phyloP scores from a whole-genome alignment of 1,140 invertebrate genomes.

The Drosophila pseudoobscura region DNA sequence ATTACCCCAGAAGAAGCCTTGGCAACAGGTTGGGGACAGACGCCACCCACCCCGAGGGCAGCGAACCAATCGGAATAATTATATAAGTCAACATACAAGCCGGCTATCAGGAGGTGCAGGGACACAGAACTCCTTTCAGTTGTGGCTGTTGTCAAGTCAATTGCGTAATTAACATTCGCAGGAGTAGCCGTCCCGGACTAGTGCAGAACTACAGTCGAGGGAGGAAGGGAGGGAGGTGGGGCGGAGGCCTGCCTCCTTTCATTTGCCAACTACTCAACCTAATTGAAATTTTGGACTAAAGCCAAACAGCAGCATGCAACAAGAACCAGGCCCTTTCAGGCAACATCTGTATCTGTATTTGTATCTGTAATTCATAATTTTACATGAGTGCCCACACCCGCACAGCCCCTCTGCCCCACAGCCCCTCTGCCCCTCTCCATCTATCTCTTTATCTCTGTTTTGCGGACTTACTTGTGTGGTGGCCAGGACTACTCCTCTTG shows the following conservation, averaged over 20 bases:
- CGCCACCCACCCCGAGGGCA: neutral
- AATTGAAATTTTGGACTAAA: constrained; percentile 48
- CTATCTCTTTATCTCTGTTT: neutral
- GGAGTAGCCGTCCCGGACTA: constrained; percentile 15
- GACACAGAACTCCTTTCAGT: constrained; percentile 16
- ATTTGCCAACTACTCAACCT: constrained; percentile 19
- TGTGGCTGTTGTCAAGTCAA: constrained; percentile 66
- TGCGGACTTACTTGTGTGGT: constrained; percentile 16
- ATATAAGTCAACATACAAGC: constrained; percentile 32
- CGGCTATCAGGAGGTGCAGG: constrained; percentile 6
- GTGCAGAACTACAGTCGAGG: neutral
- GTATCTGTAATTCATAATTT: constrained; percentile 46
- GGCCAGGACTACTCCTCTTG: constrained; percentile 3
- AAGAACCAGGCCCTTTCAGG: constrained; percentile 24
- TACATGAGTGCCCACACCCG: constrained; percentile 18
- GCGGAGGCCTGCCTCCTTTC: no score
- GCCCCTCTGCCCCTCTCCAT: neutral
- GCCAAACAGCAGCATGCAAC: constrained; percentile 26
- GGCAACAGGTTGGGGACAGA: constrained; percentile 8
- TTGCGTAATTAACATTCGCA: constrained; percentile 74
- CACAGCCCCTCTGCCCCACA: neutral
- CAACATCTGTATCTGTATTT: constrained; percentile 3
- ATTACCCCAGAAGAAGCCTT: constrained; percentile 20
- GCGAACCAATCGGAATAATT: constrained; percentile 35
- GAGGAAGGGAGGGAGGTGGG: no score